Evolutionary conservation across 2,797 vertebrate species (phyloP), one percentile per base, ranked within the genome.

Genomic region (Glossophaga mutica): DNA sequence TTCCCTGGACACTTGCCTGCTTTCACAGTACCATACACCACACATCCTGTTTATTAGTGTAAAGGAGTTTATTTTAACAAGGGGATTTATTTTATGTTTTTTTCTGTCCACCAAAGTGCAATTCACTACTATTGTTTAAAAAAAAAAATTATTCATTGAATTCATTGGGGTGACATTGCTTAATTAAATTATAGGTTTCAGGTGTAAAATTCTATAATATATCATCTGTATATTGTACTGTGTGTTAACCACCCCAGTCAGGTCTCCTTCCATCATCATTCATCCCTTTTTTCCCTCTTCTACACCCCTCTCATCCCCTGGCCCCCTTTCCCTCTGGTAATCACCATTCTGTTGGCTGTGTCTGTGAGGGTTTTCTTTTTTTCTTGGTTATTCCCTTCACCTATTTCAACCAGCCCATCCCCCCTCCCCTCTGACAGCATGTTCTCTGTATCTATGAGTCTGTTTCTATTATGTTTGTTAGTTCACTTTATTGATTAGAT

Each of bases 11-110:
- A 65, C 34, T 71, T 92, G 96, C 94, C 93, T 84, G 65, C 44
- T 91, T 84, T 92, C 59, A 89, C 52, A 85, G 86, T 57, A 84
- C 96, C 79, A 67, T 32, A 59, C 50, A 87, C 88, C 85, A 91
- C 87, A 96, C 67, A 96, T 95, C 89, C 94, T 96, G 87, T 96
- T 96, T 96, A 90, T 96, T 94, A 89, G 88, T 93, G 84, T 95
- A 94, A 95, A 94, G 59, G 79, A 96, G 52, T 96, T 96, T 78
- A 37, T 55, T 79, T 55, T 95, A 96, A 96, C 79, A 93, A 65
- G 79, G 57, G 67, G 82, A 83, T 92, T 97, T 96, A 87, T 94
- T 95, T 96, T 94, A 87, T 29, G 90, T 82, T 95, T 90, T 88
- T 73, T 93, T 90, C 82, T 95, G 91, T 97, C 89, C 82, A 95